These are phyloP conservation scores for Ceyx cyanopectus DNA, from an alignment of 2,113 vertebrate genomes.

Conservation along the genomic window DNA sequence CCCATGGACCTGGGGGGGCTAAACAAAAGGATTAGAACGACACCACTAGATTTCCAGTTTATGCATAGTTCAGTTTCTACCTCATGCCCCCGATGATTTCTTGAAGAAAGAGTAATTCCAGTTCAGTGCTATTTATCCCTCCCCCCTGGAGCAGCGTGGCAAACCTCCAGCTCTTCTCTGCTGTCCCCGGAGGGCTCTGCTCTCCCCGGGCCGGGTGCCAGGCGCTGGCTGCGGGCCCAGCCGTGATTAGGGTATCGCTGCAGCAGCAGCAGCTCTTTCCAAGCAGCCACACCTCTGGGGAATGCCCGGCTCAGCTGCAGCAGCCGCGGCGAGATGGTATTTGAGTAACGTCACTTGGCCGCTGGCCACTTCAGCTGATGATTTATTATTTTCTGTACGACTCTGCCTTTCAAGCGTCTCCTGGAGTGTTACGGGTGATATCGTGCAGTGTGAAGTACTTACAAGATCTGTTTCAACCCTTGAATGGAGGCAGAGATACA, in stretches of 20 bases:
- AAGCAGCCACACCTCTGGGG: not conserved
- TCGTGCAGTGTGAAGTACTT: not conserved
- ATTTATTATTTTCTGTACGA: constrained; percentile 18
- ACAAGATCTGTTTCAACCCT: not conserved
- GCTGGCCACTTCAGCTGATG: not conserved
- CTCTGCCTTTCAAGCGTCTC: constrained; percentile 1
- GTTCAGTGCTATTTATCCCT: not conserved
- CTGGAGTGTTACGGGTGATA: not conserved
- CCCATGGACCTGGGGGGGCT: not conserved
- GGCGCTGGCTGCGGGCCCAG: not conserved
- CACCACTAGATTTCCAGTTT: not conserved
- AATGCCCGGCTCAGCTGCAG: not conserved
- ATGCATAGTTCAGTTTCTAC: not conserved
- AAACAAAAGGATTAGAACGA: not conserved
- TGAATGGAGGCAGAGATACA: not conserved
- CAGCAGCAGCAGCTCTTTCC: constrained; percentile 6
- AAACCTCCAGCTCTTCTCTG: not conserved
- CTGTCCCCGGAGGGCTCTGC: not conserved
- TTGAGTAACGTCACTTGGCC: constrained; percentile 36
- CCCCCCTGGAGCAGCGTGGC: not conserved
- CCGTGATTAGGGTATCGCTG: not conserved
- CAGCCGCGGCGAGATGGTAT: not conserved
- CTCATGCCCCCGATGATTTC: not conserved
- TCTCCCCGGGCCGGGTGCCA: not conserved
- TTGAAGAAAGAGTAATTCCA: not conserved